Evolutionary conservation across 2,888 invertebrate species (phyloP).

Genomic region (Chaitophorus viminalis): DNA sequence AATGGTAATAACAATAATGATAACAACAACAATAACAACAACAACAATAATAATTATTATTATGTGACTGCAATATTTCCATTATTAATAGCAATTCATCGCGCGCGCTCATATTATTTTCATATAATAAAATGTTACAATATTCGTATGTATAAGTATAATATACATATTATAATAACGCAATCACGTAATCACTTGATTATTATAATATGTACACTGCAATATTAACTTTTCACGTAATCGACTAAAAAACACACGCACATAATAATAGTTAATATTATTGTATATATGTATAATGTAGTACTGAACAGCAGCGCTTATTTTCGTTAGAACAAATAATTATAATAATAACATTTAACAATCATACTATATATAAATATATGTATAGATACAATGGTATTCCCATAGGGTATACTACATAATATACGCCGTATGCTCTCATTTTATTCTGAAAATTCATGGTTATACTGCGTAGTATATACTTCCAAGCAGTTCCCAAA

Average conservation of each 20-base stretch:
- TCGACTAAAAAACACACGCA: not conserved
- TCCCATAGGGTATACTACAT: no score
- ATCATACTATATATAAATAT: no score
- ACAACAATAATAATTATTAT: not conserved
- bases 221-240: not conserved
- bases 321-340: not conserved
- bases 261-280: not conserved
- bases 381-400: no score
- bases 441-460: no score
- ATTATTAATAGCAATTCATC: no score
- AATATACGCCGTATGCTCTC: no score
- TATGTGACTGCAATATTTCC: not conserved
- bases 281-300: not conserved
- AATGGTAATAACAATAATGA: conserved; percentile 14
- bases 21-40: not conserved
- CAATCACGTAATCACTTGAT: no score
- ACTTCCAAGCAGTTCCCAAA: no score
- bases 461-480: no score
- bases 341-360: not conserved
- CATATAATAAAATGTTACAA: not conserved
- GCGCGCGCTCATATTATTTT: no score
- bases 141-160: not conserved
- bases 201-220: not conserved
- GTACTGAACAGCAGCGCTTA: not conserved
- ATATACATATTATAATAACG: not conserved